A percentile compares a stretch with the other conserved stretches of the same genome.
These are phyloP conservation scores for Excalfactoria chinensis DNA, from an alignment of 2,113 vertebrate species.

Conservation along the genomic window DNA sequence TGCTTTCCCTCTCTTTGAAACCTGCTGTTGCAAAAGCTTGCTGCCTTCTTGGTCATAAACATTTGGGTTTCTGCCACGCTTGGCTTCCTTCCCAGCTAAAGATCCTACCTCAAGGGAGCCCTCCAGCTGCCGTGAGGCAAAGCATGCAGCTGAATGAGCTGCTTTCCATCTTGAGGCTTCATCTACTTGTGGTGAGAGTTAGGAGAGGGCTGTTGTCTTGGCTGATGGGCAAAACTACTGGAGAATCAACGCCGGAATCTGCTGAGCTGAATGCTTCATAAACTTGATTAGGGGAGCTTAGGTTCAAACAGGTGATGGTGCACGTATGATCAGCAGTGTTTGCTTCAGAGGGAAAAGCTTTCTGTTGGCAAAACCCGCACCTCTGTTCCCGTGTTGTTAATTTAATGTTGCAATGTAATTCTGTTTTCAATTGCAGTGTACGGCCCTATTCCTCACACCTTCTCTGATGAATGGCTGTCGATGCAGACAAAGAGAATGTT, in stretches of 20 bases:
- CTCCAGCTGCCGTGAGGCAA: background rate
- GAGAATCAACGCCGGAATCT: background rate
- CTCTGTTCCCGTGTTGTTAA: fast-evolving
- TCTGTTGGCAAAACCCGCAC: background rate
- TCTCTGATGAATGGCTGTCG: constrained; percentile 83
- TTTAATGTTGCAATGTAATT: fast-evolving
- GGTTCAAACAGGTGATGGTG: background rate
- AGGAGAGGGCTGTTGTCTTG: background rate
- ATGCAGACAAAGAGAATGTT: constrained; percentile 91
- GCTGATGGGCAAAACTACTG: background rate
- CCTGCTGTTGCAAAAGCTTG: background rate
- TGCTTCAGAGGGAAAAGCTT: fast-evolving
- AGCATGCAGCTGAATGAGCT: background rate
- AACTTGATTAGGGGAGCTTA: fast-evolving
- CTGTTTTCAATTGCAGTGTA: constrained; percentile 79
- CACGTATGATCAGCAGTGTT: fast-evolving
- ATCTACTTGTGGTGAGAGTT: fast-evolving
- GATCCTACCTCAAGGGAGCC: background rate
- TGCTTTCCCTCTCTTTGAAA: background rate
- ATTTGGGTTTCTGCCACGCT: background rate
- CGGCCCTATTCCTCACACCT: constrained; percentile 86
- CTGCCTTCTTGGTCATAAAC: background rate
- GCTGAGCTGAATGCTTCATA: background rate
- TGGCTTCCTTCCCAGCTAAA: constrained; percentile 16
- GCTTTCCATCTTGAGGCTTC: background rate